Conservation (phyloP, 1,140 invertebrate species). For the Calephelis nemesis region DNA sequence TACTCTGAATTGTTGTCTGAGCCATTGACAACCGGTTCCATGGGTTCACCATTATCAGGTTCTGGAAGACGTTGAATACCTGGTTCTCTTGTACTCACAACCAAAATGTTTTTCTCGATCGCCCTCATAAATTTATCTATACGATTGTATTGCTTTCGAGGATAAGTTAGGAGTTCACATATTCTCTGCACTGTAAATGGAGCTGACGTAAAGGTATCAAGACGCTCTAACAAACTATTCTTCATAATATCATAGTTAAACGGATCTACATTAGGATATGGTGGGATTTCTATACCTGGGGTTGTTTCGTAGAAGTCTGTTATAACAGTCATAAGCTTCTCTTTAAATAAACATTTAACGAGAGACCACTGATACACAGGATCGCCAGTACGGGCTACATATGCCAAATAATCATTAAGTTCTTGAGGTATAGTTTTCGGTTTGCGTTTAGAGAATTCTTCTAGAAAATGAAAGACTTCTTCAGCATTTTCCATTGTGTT, state of each 20-base stretch:
- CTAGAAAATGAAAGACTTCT: conserved; percentile 88
- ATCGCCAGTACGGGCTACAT: conserved; percentile 96
- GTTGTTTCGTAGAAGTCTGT: conserved; percentile 91
- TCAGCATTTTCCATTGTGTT: conserved; percentile 90
- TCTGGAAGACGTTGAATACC: conserved; percentile 81
- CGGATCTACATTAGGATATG: conserved; percentile 93
- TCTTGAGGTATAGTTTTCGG: conserved; percentile 91
- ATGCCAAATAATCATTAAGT: conserved; percentile 93
- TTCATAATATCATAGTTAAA: conserved; percentile 96
- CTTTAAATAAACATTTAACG: conserved; percentile 91
- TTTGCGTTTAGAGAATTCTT: conserved; percentile 92
- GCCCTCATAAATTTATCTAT: conserved; percentile 98
- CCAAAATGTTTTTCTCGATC: conserved; percentile 95
- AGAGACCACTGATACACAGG: conserved; percentile 95
- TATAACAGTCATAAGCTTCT: conserved; percentile 92
- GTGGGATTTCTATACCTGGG: conserved; percentile 86
- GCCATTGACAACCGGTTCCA: conserved; percentile 80
- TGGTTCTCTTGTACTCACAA: conserved; percentile 96
- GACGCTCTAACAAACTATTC: conserved; percentile 88
- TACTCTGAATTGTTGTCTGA: conserved; percentile 81
- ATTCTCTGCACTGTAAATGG: conserved; percentile 98
- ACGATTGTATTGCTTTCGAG: conserved; percentile 95
- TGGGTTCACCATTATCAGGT: conserved; percentile 84
- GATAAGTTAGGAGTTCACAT: conserved; percentile 94
- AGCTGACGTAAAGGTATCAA: conserved; percentile 92